Percentiles rank a stretch among this genome's conserved stretches.
phyloP scores from a whole-genome alignment of 2,113 vertebrate genomes.

The Aldabrachelys gigantea region DNA sequence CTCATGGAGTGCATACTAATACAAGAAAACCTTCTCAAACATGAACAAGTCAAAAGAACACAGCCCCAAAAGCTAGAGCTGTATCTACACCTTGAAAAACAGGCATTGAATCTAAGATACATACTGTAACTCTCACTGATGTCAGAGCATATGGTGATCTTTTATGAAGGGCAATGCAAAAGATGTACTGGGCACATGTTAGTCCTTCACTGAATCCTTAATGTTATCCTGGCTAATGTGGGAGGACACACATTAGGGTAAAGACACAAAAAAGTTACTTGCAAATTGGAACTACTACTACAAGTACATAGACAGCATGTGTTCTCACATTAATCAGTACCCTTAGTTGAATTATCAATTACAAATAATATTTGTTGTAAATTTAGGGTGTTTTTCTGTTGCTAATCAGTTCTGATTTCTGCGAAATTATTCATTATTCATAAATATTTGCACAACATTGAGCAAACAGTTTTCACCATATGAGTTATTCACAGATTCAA shows the following conservation, averaged over 20 bases:
- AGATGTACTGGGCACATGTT: background rate
- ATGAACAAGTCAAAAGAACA: background rate
- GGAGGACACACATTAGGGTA: background rate
- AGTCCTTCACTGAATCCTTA: background rate
- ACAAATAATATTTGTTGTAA: background rate
- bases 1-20: accelerated
- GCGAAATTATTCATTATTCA: background rate
- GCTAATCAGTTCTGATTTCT: background rate
- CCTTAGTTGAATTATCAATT: background rate
- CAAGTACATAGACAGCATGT: background rate
- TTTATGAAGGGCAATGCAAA: background rate
- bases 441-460: background rate
- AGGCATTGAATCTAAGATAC: background rate
- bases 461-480: background rate
- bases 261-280: background rate
- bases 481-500: background rate
- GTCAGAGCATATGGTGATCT: background rate
- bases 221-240: background rate
- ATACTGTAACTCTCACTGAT: background rate
- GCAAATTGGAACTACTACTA: background rate
- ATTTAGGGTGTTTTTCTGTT: background rate
- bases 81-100: background rate
- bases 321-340: background rate
- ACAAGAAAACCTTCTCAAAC: background rate
- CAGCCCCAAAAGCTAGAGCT: background rate